Evolutionary conservation across 1,140 invertebrate genomes (phyloP), one percentile per base, ranked within the genome.

Genomic region (Triops longicaudatus): DNA sequence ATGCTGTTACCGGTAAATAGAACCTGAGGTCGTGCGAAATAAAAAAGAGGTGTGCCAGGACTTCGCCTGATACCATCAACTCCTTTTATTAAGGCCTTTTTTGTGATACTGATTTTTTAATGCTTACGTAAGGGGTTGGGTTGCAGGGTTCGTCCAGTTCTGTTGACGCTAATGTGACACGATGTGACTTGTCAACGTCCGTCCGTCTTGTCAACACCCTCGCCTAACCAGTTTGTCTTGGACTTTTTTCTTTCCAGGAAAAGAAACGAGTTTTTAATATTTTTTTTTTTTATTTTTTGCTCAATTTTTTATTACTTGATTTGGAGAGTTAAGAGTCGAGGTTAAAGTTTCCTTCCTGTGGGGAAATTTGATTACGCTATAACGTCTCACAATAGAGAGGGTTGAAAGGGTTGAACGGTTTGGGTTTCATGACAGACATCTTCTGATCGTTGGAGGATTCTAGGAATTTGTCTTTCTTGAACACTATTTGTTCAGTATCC

Each of bases 111-210:
- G 31, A 37, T 7, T 37, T 7, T 37, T 37, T 37, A 2, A 7
- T 37, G 31, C 31, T 37, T 2, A 37, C 31, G 31, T 37, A 37
- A 37, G 31, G 31, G 31, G 31, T 7, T 63, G 14, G 14, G 50
- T 63, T 22, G 17, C 50, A 10, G 14, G 50, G 50, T 6, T 14
- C 50, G 14, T 63, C 50, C 14, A 63, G 50, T 22, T 63, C 14
- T 63, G 50, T 63, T 63, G 50, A 63, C 50, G 50, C 50, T 63
- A 63, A 63, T 63, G 50, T 22, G 50, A 63, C 50, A 63, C 22
- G 50, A 63, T 63, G 50, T 63, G 50, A 63, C 50, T 63, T 63
- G 17, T 63, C 50, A 63, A 63, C 50, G 50, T 63, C 50, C 50
- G 50, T 37, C 31, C 31, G 31, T 37, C 31, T 37, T 37, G 31